phyloP scores from a whole-genome alignment of 2,888 invertebrate genomes.

The Callosobruchus maculatus region DNA sequence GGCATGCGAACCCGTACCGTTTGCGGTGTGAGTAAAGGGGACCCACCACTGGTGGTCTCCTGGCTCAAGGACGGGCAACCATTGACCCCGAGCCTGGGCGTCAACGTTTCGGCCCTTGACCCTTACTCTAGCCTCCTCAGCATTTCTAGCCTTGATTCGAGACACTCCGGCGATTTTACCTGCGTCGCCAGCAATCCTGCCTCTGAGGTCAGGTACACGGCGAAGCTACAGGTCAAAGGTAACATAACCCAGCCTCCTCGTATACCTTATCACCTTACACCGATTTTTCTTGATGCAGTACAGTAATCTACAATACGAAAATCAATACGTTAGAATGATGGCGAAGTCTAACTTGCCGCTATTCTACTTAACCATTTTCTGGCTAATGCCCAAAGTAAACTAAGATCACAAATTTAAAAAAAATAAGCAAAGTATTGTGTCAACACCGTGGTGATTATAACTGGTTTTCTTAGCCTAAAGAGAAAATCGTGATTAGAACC shows the following conservation, averaged over 20 bases:
- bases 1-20: constrained; percentile 78
- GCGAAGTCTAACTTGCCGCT: no score
- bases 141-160: constrained; percentile 71
- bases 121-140: constrained; percentile 74
- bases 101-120: constrained; percentile 70
- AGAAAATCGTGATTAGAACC: no score
- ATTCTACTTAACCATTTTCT: no score
- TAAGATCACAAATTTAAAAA: no score
- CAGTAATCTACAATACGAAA: no score
- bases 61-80: constrained; percentile 81
- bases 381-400: no score
- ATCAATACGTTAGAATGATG: no score
- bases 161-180: constrained; percentile 74
- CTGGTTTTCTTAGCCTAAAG: no score
- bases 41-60: constrained; percentile 73
- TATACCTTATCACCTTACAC: not conserved
- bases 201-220: constrained; percentile 74
- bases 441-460: no score
- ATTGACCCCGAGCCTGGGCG: constrained; percentile 62
- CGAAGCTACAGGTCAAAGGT: constrained; percentile 79
- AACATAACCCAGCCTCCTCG: constrained; percentile 46
- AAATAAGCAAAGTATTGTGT: no score
- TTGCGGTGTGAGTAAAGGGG: constrained; percentile 77
- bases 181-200: constrained; percentile 77
- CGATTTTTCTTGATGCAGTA: not conserved